Base-by-base conservation (phyloP, 2,113 vertebrate genomes). In the Xenotilapia flavipinnis region DNA sequence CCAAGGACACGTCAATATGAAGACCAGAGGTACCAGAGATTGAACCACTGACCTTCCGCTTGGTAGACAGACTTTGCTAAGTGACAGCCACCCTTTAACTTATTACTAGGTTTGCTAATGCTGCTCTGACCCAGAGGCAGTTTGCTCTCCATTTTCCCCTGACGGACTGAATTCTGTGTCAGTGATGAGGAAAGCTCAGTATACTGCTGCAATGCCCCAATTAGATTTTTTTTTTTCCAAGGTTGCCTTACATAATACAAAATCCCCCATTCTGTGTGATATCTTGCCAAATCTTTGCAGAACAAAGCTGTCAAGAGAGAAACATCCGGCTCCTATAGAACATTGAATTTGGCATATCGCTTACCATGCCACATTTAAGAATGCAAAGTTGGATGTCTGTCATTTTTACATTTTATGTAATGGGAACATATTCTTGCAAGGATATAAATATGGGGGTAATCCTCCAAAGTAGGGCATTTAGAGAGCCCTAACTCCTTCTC, bases 231-330 rank as follows among this genome's bases (percentile, higher is more conserved):
- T 90, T 88, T 90, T 82, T 83, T 83, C 77, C 80, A 80, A 81
- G 70, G 65, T 90, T 86, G 53, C 70, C 81, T 95, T 94, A 92
- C 79, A 68, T 94, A 93, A 95, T 82, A 80, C 79, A 60, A 83
- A 89, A 91, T 90, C 88, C 90, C 79, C 73, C 55, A 87, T 89
- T 95, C 83, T 93, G 42, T 93, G 51, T 93, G 91, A 94, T 93
- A 84, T 87, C 81, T 81, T 93, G 93, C 91, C 89, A 96, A 90
- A 82, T 84, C 85, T 89, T 89, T 84, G 58, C 81, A 91, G 70
- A 92, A 83, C 58, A 82, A 26, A 85, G 49, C 81, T 79, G 84
- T 83, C 82, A 70, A 42, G 73, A 81, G 58, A 82, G 82, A 54
- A 85, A 79, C 55, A 84, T 42, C 60, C 54, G 5, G 6, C 84